Evolutionary conservation across 2,888 invertebrate genomes (phyloP), one percentile per base, ranked within the genome.

Genomic region (Bombylius major): DNA sequence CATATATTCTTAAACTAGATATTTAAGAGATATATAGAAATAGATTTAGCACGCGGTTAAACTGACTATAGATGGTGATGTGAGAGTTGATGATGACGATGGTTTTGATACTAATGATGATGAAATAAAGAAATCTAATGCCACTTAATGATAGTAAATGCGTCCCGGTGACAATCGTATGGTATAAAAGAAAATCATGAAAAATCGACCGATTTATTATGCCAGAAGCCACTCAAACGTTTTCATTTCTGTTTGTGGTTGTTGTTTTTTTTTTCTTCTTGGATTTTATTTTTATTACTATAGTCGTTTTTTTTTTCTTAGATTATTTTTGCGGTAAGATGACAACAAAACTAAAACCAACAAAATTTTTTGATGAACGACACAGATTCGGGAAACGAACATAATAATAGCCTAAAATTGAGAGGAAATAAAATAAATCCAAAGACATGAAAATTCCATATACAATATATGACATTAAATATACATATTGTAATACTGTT

Each of bases 141-240:
- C 57, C 54, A 57, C 54, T 57, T 57, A 57, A 57, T 57, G 57
- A 57, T 57, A 48, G 51, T 57, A 54, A 57, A 57, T 56, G 51
- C 51, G 47, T 31, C 47, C 51, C 54, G 50, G 54, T 57, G 54
- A 53, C 57, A 51, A 57, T 54, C 48, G 54, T 51, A 54, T 45
- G 45, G 14, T 12, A 39, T 7, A 55, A 44, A 51, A 47, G 58
- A 55, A 58, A 58, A 58, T 58, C 58, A 58, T 58, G 58, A 58
- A 58, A 58, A 55, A 58, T 58, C 55, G 55, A 57, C 57, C 57
- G 54, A 54, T 57, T 57, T 57, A 57, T 54, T 57, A 54, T 39
- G 5, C 23, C 46, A 55, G 55, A 55, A 55, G 50, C 50, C 51
- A 55, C 55, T 55, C 51, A 55, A 50, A 55, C 39, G 6, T 45